These are phyloP conservation scores for Ceryle rudis DNA, from an alignment of 2,797 vertebrate species.

Conservation along the genomic window DNA sequence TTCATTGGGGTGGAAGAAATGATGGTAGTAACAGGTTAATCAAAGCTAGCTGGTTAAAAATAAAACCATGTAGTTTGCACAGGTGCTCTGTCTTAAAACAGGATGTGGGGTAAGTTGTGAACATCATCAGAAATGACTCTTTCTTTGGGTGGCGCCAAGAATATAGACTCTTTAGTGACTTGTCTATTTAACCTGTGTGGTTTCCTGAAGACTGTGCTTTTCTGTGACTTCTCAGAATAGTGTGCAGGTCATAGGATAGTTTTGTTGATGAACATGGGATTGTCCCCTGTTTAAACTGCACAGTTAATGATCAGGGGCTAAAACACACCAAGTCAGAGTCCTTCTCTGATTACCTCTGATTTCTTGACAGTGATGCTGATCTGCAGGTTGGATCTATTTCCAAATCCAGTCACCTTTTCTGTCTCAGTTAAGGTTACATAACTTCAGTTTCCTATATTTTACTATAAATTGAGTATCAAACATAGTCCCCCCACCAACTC, in stretches of 20 bases:
- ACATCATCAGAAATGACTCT: neutral
- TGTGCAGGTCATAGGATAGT: neutral
- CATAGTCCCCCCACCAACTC: neutral
- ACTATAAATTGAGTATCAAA: neutral
- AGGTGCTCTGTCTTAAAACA: slow-evolving; percentile 42
- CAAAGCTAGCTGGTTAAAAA: slow-evolving; percentile 2
- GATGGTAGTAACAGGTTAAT: slow-evolving; percentile 17
- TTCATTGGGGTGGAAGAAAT: neutral
- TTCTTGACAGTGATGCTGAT: neutral
- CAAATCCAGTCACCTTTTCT: neutral
- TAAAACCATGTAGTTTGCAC: neutral
- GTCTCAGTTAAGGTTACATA: neutral
- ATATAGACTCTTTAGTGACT: neutral
- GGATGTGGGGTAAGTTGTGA: slow-evolving; percentile 56
- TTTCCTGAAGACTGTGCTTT: slow-evolving; percentile 46
- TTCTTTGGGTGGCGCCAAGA: slow-evolving; percentile 8
- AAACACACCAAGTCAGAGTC: neutral
- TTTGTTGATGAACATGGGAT: neutral
- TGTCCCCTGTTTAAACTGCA: neutral
- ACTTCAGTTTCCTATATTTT: neutral
- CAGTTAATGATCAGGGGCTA: neutral
- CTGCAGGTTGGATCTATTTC: neutral
- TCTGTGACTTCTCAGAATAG: slow-evolving; percentile 27
- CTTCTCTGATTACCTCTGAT: neutral
- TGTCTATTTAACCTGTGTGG: slow-evolving; percentile 39